Base-by-base conservation (phyloP, 2,888 invertebrate genomes). In the Chesias legatella region DNA sequence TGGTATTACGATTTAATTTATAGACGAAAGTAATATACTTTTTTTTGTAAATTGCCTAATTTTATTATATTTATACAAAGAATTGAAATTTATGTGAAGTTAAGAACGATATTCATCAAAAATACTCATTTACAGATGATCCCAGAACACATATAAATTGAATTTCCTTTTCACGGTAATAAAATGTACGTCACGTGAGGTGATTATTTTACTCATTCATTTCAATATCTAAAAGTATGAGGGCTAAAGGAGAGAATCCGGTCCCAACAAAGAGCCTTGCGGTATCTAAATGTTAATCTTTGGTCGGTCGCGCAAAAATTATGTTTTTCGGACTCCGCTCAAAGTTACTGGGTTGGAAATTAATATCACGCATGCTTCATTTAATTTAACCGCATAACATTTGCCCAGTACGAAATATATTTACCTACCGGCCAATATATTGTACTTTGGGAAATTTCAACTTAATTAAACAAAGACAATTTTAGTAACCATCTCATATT, bases 271-370 rank as follows among this genome's bases (percentile, higher is more conserved):
- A 77, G 72, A 76, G 70, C 59, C 60, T 52, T 76, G 80, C 50
- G 79, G 82, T 84, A 86, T 86, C 86, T 84, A 77, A 86, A 86
- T 81, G 83, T 76, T 76, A 75, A 86, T 86, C 86, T 86, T 85
- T 85, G 86, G 85, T 79, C 82, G 82, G 72, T 84, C 79, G 78
- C 73, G 79, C 86, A 88, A 88, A 86, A 88, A 86, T 86, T 86
- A 88, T 86, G 86, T 83, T 84, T 88, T 86, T 85, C 82, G 86
- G 85, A 76, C 81, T 63, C 67, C 54, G 52, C 51, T 58, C 42
- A 67, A 68, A 77, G 58, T 72, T 66, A 73, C 65, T 79, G 72
- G 75, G 51, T 43, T 67, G 83, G 74, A 88, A 86, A 75, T 60
- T 48, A 53, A 58, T 56, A 60, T 58, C 57, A 52, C 34, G 57